Evolutionary conservation across 2,113 vertebrate species (phyloP).

Genomic region (Hippocampus barbouri): DNA sequence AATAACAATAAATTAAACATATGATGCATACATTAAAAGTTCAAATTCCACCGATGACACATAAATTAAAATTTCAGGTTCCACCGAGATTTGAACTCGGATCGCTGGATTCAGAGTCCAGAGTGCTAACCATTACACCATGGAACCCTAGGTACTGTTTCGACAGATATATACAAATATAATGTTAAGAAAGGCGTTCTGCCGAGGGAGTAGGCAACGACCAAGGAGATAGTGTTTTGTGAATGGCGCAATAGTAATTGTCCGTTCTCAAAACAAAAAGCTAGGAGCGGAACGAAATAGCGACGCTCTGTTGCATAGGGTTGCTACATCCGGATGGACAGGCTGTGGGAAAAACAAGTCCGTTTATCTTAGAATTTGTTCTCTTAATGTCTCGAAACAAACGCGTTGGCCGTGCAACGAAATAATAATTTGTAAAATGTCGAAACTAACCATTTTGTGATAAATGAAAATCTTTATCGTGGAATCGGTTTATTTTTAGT

Average conservation of each 20-base stretch:
- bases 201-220: no score
- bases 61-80: constrained; percentile 37
- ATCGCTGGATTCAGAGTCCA: constrained; percentile 82
- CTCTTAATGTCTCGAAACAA: background rate
- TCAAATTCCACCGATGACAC: no score
- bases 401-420: background rate
- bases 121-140: constrained; percentile 84
- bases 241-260: background rate
- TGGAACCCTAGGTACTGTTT: constrained; percentile 52
- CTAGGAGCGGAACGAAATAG: constrained; percentile 20
- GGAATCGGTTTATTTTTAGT: constrained; percentile 4
- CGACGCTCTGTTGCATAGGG: constrained; percentile 10
- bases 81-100: constrained; percentile 78
- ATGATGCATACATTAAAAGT: background rate
- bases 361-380: background rate
- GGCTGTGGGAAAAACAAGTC: constrained; percentile 22
- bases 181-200: no score
- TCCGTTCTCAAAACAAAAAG: background rate
- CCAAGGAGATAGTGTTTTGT: no score
- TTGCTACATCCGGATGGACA: background rate
- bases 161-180: background rate
- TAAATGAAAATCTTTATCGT: no score
- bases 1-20: no score
- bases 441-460: background rate
- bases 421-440: background rate